Percentiles rank a stretch among this genome's conserved stretches.
Conservation (phyloP, 2,113 vertebrate genomes). For the Callaeas wilsoni region DNA sequence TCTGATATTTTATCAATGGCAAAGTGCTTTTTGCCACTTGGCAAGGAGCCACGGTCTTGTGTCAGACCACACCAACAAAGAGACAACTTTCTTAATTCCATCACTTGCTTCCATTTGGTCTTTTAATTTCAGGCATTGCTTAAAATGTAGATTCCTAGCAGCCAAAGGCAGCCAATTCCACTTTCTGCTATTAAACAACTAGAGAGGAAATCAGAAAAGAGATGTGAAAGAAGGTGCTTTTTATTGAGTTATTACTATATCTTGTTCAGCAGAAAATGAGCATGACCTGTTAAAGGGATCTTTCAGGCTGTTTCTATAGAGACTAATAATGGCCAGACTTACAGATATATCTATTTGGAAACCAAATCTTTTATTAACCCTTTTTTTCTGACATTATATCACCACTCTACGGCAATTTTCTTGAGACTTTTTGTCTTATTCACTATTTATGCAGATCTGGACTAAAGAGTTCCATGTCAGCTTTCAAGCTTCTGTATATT, state of each 20-base stretch:
- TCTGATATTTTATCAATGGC: constrained; percentile 73
- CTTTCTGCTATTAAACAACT: constrained; percentile 68
- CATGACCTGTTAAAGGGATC: constrained; percentile 60
- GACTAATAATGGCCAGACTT: constrained; percentile 43
- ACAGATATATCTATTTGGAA: constrained; percentile 48
- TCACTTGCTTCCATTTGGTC: constrained; percentile 50
- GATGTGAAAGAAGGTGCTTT: constrained; percentile 59
- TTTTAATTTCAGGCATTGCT: constrained; percentile 69
- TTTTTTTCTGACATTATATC: neutral
- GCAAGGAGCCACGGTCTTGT: constrained; percentile 56
- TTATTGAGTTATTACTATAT: constrained; percentile 66
- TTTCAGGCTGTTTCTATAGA: constrained; percentile 63
- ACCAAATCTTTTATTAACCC: constrained; percentile 32
- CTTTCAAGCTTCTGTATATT: neutral
- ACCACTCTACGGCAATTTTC: neutral
- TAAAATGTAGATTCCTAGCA: constrained; percentile 37
- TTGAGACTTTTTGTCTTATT: constrained; percentile 20
- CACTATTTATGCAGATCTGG: neutral
- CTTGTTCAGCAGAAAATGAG: constrained; percentile 70
- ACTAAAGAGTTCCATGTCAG: neutral
- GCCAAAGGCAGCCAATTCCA: constrained; percentile 61
- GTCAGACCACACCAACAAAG: constrained; percentile 25
- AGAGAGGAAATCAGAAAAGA: constrained; percentile 58
- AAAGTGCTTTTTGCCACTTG: constrained; percentile 70
- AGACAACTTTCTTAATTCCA: constrained; percentile 59